Evolutionary conservation across 2,797 vertebrate species (phyloP).

Genomic region (Anableps anableps): DNA sequence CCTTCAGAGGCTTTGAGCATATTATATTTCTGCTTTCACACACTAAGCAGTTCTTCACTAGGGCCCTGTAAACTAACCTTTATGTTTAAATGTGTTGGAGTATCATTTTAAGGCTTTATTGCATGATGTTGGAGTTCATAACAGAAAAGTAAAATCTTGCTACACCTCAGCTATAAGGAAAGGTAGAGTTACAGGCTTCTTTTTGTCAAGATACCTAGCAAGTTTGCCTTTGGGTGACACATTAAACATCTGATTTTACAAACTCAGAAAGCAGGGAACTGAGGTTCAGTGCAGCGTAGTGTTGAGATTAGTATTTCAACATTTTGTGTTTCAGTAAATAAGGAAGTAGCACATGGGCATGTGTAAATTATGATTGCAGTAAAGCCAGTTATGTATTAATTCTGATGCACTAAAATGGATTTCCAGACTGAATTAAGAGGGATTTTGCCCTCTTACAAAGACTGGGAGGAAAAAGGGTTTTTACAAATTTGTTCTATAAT

Average conservation of each 20-base stretch:
- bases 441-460: neutral
- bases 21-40: constrained; percentile 4
- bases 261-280: neutral
- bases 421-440: neutral
- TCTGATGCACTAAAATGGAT: neutral
- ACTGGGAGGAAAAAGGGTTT: neutral
- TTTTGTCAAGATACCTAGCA: neutral
- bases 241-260: neutral
- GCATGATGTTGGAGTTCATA: neutral
- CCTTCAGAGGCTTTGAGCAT: neutral
- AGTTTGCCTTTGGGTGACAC: neutral
- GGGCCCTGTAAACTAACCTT: neutral
- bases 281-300: neutral
- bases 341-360: neutral
- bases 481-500: constrained; percentile 3
- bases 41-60: neutral
- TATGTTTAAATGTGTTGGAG: neutral
- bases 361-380: neutral
- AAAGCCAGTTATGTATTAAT: neutral
- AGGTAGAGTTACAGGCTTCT: neutral
- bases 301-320: neutral
- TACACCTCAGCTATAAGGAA: neutral
- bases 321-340: neutral
- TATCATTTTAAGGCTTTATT: neutral
- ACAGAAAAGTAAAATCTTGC: neutral